Evolutionary conservation across 2,888 invertebrate species (phyloP), one percentile per base, ranked within the genome.

Genomic region (Platycheirus rosarum): DNA sequence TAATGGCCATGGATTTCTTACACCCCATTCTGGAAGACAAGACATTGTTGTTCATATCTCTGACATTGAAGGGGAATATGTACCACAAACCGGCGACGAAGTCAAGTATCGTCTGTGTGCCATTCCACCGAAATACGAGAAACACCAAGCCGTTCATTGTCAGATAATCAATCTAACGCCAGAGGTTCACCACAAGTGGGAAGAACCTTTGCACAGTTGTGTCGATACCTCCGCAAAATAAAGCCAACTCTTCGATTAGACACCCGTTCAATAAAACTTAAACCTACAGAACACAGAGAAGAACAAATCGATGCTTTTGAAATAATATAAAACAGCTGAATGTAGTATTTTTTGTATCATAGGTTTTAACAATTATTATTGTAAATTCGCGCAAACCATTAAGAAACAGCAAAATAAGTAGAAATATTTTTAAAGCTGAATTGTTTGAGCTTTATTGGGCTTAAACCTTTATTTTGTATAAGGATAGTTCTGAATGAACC

Each of bases 41-140:
- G 94, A 94, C 87, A 91, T 97, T 82, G 97, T 97, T 91, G 94
- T 97, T 40, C 97, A 97, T 89, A 95, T 97, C 88, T 97, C 97
- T 32, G 97, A 97, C 88, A 94, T 97, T 88, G 97, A 97, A 91
- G 97, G 97, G 44, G 97, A 97, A 90, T 97, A 93, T 91, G 95
- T 97, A 16, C 97, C 97, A 55, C 91, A 95, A 87, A 93, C 94
- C n/a, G 97, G 96, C 0, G 97, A 97, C 90, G 94, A 95, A 90
- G 97, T 97, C 4, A 93, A 94, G 84, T 97, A 94, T 91, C 93
- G 96, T 74, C 91, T 95, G 44, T 95, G 96, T 88, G 94, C 95
- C 7, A 95, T 97, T 86, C 97, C 97, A 53, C 97, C 97, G 1
- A 97, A 96, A 90, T 94, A 94, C 89, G 96, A 97, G 89, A 97